Base-by-base conservation (phyloP, 2,113 vertebrate genomes). In the Pseudopipra pipra region DNA sequence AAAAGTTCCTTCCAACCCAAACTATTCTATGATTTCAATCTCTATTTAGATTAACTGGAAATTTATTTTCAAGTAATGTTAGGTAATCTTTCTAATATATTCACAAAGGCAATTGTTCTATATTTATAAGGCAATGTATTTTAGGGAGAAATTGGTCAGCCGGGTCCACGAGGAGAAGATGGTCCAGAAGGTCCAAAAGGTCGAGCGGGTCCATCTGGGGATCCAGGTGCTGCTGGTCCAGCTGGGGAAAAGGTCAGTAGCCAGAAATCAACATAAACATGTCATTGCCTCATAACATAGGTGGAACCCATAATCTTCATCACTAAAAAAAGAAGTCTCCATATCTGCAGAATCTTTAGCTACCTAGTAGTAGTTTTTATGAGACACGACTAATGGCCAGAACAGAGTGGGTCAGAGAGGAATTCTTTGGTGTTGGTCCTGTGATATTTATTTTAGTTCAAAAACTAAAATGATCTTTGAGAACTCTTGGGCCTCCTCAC, bases 111-210 rank as follows among this genome's bases (percentile, higher is more conserved):
- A 67, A 27, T 78, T 63, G 27, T 47, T 72, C 62, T 28, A 15
- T 88, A 71, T 86, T 95, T 88, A 96, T 35, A 68, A 70, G 25
- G 11, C 70, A 59, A 33, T 97, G 11, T 82, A 31, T 95, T 98
- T 88, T 94, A 99, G 99, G 99, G 99, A 85, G 99, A 99, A 97
- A 27, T 98, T 71, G 99, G 99, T 47, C 97, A 98, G 87, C 4
- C 98, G 8, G 99, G 99, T 20, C 81, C 98, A 39, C 98, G 99
- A 92, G 99, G 99, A 97, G 99, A 99, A 95, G 99, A 99, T 31
- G 99, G 99, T 65, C 99, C 99, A 19, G 99, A 99, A 97, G 99
- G 99, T 85, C 99, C 99, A 14, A 99, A 99, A 97, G 99, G 99
- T 79, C 98, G 99, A 90, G 65, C 98, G 6, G 99, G 99, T 47